Percentiles rank a stretch among this genome's conserved stretches.
Conservation (phyloP, 2,888 invertebrate genomes). For the Himalopsyche anomala region DNA sequence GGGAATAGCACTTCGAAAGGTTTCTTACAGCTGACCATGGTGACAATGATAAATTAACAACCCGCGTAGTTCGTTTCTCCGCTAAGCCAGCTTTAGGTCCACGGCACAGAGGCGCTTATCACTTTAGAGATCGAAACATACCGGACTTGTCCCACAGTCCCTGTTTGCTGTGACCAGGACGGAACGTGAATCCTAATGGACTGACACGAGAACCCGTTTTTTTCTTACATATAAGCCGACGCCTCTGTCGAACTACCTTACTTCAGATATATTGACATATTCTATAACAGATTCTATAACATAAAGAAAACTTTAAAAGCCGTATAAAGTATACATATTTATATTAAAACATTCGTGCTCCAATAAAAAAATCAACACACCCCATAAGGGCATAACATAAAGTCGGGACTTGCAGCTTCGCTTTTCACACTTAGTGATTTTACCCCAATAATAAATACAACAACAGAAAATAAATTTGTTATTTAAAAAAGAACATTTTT, state of each 20-base stretch:
- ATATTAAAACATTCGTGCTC: too few species aligned
- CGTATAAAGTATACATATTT: too few species aligned
- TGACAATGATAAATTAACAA: constrained; percentile 37
- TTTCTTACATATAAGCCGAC: constrained; percentile 36
- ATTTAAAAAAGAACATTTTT: too few species aligned
- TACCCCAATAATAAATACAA: too few species aligned
- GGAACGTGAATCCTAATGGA: constrained; percentile 38
- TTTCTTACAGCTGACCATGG: neutral
- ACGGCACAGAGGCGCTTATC: constrained; percentile 37
- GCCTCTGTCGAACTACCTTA: constrained; percentile 38
- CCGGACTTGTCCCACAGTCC: constrained; percentile 42
- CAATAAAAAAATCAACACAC: too few species aligned
- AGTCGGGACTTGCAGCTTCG: too few species aligned
- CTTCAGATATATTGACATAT: constrained; percentile 1
- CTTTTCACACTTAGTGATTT: too few species aligned
- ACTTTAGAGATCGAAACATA: constrained; percentile 13
- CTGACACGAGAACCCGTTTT: constrained; percentile 25
- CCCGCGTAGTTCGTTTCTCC: constrained; percentile 28
- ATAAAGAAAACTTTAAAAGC: too few species aligned
- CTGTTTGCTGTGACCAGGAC: constrained; percentile 23
- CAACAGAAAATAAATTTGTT: too few species aligned
- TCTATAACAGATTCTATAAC: neutral
- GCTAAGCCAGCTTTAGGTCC: constrained; percentile 28
- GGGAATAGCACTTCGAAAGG: neutral
- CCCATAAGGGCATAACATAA: too few species aligned